These are phyloP conservation scores for Stegastes partitus DNA, from an alignment of 2,113 vertebrate species.

Conservation along the genomic window DNA sequence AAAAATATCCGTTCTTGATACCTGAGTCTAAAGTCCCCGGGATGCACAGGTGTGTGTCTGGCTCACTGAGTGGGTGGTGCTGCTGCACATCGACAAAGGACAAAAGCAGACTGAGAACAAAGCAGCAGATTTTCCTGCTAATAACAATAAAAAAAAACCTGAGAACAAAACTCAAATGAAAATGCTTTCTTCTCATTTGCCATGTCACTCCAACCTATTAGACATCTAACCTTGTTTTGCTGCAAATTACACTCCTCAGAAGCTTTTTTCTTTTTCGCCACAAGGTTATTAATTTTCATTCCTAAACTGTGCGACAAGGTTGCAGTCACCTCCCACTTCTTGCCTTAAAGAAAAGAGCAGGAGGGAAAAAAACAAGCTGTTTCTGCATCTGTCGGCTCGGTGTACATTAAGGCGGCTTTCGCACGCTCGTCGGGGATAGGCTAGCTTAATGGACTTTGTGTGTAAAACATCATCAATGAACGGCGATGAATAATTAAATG, in stretches of 20 bases:
- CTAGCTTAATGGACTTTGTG: conserved; percentile 73
- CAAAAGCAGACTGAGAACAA: conserved; percentile 9
- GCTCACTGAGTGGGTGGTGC: not conserved
- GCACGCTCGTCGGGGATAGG: conserved; percentile 34
- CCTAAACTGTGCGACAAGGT: conserved; percentile 20
- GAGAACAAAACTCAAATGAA: conserved; percentile 52
- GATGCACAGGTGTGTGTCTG: not conserved
- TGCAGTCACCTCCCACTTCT: not conserved
- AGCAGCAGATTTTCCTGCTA: conserved; percentile 4
- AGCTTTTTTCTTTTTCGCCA: conserved; percentile 17
- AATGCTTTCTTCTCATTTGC: conserved; percentile 64
- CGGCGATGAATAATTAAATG: conserved; percentile 65
- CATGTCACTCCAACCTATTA: conserved; percentile 44
- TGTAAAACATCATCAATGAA: conserved; percentile 73
- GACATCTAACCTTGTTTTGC: conserved; percentile 54
- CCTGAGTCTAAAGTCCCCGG: not conserved
- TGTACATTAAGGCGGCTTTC: conserved; percentile 59
- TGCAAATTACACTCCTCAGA: conserved; percentile 31
- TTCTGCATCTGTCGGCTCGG: conserved; percentile 26
- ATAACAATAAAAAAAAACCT: conserved; percentile 13
- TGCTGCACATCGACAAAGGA: not conserved
- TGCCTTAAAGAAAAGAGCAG: not conserved
- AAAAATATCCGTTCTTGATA: too few species aligned
- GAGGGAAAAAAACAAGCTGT: conserved; percentile 30
- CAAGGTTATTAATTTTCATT: conserved; percentile 35